Evolutionary conservation across 2,888 invertebrate genomes (phyloP).

Genomic region (Furcula furcula): DNA sequence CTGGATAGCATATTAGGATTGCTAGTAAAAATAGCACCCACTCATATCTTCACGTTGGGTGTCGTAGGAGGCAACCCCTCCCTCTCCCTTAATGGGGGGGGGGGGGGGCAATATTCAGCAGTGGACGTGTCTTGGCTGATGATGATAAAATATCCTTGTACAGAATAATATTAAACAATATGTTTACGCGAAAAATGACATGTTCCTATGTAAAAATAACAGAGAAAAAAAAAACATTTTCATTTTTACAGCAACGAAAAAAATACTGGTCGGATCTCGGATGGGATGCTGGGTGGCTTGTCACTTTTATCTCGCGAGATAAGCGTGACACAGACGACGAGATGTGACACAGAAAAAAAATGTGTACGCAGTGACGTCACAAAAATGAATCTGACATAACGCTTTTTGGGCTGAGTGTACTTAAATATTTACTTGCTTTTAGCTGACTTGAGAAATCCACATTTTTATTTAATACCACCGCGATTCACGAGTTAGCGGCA

Average conservation of each 20-base stretch:
- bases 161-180: too few species aligned
- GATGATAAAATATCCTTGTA: too few species aligned
- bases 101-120: too few species aligned
- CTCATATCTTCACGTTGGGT: too few species aligned
- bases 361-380: constrained; percentile 13
- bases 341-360: constrained; percentile 42
- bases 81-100: too few species aligned
- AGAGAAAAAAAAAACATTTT: not conserved
- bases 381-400: constrained; percentile 35
- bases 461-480: too few species aligned
- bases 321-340: constrained; percentile 29
- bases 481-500: too few species aligned
- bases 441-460: too few species aligned
- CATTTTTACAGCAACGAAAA: constrained; percentile 1
- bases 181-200: not conserved
- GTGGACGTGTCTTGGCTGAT: too few species aligned
- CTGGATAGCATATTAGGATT: too few species aligned
- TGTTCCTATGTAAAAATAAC: not conserved
- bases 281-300: constrained; percentile 17
- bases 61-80: too few species aligned
- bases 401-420: constrained; percentile 26
- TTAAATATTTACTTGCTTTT: constrained; percentile 25
- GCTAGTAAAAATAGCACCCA: too few species aligned
- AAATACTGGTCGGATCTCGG: not conserved
- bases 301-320: constrained; percentile 41